These are phyloP conservation scores for Aphrophora alni DNA, from an alignment of 2,888 invertebrate species.

Conservation along the genomic window DNA sequence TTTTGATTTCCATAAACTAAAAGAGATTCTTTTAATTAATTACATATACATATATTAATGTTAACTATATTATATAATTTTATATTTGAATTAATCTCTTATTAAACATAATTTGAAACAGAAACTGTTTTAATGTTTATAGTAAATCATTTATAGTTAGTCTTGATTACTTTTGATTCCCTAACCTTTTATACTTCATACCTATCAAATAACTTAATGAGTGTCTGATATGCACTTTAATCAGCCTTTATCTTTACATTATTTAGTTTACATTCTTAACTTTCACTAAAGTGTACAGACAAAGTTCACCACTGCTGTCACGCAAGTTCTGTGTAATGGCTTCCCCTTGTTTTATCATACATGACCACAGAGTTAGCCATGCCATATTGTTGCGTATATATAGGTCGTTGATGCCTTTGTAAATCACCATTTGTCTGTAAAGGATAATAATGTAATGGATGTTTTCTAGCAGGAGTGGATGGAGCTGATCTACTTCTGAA, in stretches of 20 bases:
- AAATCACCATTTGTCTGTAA: constrained; percentile 44
- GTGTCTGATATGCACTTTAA: neutral
- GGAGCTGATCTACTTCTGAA: constrained; percentile 58
- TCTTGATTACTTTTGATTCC: neutral
- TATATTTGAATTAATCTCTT: neutral
- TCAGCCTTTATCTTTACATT: neutral
- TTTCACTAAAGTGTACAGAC: neutral
- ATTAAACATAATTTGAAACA: neutral
- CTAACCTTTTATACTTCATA: neutral
- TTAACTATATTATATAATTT: neutral
- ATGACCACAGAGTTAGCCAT: constrained; percentile 48
- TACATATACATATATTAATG: neutral
- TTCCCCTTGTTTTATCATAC: constrained; percentile 48
- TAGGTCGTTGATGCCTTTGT: constrained; percentile 26
- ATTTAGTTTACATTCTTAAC: neutral
- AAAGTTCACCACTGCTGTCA: constrained; percentile 40
- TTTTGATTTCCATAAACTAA: too few relatives aligned
- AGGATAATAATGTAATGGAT: constrained; percentile 52
- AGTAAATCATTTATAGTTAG: neutral
- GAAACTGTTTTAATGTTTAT: neutral
- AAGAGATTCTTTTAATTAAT: too few relatives aligned
- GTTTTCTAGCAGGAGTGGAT: constrained; percentile 60
- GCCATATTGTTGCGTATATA: constrained; percentile 39
- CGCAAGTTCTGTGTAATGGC: constrained; percentile 50
- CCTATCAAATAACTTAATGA: neutral